Conservation (phyloP, 1,140 invertebrate species). For the Leptinotarsa lineolata region DNA sequence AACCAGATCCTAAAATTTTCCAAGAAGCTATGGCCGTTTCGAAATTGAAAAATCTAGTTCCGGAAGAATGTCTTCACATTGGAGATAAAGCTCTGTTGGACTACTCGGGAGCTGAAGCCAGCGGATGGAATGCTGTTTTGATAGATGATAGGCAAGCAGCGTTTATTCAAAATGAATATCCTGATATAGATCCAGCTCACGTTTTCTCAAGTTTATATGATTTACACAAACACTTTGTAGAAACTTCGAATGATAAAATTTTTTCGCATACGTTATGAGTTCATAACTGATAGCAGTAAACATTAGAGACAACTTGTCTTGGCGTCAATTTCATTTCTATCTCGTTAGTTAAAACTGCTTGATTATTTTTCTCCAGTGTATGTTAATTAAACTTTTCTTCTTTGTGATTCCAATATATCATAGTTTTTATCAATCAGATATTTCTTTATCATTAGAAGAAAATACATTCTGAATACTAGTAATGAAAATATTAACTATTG, state of each 20-base stretch:
- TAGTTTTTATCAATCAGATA: not conserved
- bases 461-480: no score
- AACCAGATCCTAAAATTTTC: slow-evolving; percentile 79
- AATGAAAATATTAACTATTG: no score
- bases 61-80: slow-evolving; percentile 76
- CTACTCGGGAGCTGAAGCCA: slow-evolving; percentile 73
- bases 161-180: slow-evolving; percentile 42
- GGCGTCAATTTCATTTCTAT: no score
- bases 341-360: no score
- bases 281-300: no score
- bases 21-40: slow-evolving; percentile 65
- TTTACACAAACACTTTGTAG: slow-evolving; percentile 33
- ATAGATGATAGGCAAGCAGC: slow-evolving; percentile 54
- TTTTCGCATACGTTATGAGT: slow-evolving; percentile 26
- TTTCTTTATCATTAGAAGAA: not conserved
- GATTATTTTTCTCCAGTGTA: no score
- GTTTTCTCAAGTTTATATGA: slow-evolving; percentile 43
- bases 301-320: no score
- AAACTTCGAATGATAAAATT: slow-evolving; percentile 25
- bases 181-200: slow-evolving; percentile 41
- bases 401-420: no score
- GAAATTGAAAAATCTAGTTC: slow-evolving; percentile 54
- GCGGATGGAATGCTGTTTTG: slow-evolving; percentile 76
- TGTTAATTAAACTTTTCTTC: no score
- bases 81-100: slow-evolving; percentile 78